Conservation (phyloP, 2,113 vertebrate species). For the Rousettus leschenaultii region DNA sequence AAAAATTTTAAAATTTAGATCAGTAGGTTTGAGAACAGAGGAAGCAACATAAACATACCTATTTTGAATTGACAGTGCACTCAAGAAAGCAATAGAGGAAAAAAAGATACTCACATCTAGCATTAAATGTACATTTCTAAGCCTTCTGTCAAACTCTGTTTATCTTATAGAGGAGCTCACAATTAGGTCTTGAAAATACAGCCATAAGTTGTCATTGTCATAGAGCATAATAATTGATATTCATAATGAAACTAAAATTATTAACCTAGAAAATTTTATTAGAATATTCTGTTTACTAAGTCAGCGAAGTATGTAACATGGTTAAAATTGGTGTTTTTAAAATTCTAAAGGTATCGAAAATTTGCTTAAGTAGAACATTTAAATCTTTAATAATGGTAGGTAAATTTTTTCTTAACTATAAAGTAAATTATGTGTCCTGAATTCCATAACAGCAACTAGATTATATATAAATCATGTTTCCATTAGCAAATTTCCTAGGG, state of each 20-base stretch:
- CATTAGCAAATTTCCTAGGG: constrained; percentile 11
- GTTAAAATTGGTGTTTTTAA: constrained; percentile 53
- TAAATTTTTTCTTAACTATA: constrained; percentile 50
- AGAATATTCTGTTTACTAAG: constrained; percentile 37
- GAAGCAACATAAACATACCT: background rate
- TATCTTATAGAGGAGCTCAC: background rate
- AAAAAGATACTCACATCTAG: background rate
- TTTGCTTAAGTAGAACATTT: constrained; percentile 25
- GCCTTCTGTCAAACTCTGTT: background rate
- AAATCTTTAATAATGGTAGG: constrained; percentile 31
- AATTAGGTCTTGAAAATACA: background rate
- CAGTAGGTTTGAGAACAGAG: background rate
- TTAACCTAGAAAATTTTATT: constrained; percentile 39
- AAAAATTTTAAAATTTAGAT: background rate
- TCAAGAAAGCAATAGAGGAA: background rate
- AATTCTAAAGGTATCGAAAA: constrained; percentile 30
- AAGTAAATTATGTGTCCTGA: constrained; percentile 32
- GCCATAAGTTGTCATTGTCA: background rate
- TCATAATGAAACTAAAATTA: constrained; percentile 31
- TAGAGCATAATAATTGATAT: background rate
- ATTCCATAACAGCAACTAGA: constrained; percentile 40
- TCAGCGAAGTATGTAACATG: constrained; percentile 25
- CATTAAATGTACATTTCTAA: background rate
- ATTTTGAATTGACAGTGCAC: background rate
- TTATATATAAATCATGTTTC: constrained; percentile 21